Evolutionary conservation across 2,113 vertebrate species (phyloP).

Genomic region (Saiga tatarica): DNA sequence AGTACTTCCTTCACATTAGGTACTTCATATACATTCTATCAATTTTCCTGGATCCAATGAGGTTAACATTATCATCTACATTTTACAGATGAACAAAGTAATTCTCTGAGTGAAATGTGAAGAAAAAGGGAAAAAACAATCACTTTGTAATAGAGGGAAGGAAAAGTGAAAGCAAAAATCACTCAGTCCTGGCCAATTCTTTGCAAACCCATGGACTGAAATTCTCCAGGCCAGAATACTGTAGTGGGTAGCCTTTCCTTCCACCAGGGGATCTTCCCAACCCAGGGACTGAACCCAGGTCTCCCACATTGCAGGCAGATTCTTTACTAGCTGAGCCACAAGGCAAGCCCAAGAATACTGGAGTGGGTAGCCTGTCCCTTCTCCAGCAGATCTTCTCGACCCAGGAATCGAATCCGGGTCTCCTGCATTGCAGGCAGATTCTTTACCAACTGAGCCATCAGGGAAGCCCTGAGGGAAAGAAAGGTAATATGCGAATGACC

Average conservation of each 20-base stretch:
- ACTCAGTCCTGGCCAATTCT: neutral
- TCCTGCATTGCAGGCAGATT: neutral
- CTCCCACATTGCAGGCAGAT: neutral
- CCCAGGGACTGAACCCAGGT: neutral
- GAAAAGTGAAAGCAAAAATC: neutral
- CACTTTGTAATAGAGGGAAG: neutral
- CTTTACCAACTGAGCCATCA: neutral
- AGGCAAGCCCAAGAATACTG: neutral
- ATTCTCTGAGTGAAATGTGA: neutral
- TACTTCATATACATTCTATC: neutral
- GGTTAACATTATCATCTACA: neutral
- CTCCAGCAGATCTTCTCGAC: neutral
- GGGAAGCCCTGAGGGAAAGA: neutral
- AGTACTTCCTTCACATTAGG: neutral
- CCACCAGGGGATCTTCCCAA: neutral
- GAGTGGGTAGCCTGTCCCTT: neutral
- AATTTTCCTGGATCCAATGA: neutral
- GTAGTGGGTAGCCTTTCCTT: neutral
- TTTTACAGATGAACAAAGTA: neutral
- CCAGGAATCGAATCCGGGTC: fast-evolving
- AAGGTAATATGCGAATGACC: neutral
- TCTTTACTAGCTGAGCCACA: neutral
- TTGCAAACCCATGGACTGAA: neutral
- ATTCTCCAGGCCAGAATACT: neutral
- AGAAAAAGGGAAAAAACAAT: neutral